Base-by-base conservation (phyloP, 2,888 invertebrate genomes). In the Oscheius sp. region DNA sequence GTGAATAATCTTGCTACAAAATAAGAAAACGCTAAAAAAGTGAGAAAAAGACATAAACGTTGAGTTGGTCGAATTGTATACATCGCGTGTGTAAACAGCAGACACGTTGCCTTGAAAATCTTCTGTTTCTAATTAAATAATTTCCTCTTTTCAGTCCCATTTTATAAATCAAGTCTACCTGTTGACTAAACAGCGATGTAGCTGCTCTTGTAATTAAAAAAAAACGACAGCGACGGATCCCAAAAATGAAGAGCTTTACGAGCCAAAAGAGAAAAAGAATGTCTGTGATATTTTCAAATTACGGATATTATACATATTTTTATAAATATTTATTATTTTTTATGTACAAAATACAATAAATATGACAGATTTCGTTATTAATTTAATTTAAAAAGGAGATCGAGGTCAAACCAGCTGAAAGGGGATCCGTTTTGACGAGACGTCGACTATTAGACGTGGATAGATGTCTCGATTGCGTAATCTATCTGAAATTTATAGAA, bases 101-200 rank as follows among this genome's bases (percentile, higher is more conserved):
- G n/a, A n/a, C n/a, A n/a, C n/a, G n/a, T n/a, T n/a, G n/a, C n/a
- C n/a, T n/a, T n/a, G n/a, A n/a, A n/a, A n/a, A n/a, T n/a, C n/a
- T n/a, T n/a, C n/a, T n/a, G n/a, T n/a, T n/a, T 61, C 45, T 6
- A 7, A 35, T 6, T 35, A 6, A 35, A 3, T 35, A 35, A 35
- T 35, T 35, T 35, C 35, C 9, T n/a, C 46, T 61, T 76, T 79
- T 21, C 76, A 80, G 77, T 63, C 59, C 1, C 53, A 75, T 21
- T 80, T 76, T 73, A 76, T 75, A 2, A 80, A 78, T 56, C 76
- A 78, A 43, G 80, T 80, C 7, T 74, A 63, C 41, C 68, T 80
- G 0, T 58, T 80, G 52, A 76, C 76, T 6, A 80, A 80, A 58
- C 75, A 76, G 55, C 75, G 76, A 69, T 80, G 80, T 27, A 73